These are phyloP conservation scores for Caenorhabditis doughertyi DNA, from an alignment of 2,888 invertebrate genomes.

Conservation along the genomic window DNA sequence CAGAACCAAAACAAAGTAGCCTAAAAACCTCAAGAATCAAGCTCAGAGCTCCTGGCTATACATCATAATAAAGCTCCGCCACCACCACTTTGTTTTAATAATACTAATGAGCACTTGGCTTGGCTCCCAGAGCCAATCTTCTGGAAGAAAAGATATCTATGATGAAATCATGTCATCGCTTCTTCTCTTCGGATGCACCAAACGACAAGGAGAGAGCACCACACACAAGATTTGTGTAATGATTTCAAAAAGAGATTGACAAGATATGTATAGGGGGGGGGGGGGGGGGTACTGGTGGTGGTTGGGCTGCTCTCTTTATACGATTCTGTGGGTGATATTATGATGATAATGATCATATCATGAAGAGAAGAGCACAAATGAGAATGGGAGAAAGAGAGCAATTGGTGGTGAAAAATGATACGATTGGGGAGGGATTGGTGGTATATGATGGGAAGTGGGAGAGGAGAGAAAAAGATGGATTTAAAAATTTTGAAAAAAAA, in stretches of 20 bases:
- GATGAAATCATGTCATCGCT: slow-evolving; percentile 27
- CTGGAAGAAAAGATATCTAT: slow-evolving; percentile 8
- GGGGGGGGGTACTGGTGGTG: not conserved
- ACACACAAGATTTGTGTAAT: slow-evolving; percentile 13
- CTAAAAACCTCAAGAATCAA: too few relatives aligned
- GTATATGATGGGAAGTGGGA: too few relatives aligned
- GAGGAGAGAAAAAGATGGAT: too few relatives aligned
- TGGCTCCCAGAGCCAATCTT: not conserved
- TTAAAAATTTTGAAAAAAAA: too few relatives aligned
- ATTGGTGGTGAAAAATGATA: too few relatives aligned
- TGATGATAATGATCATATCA: slow-evolving; percentile 15
- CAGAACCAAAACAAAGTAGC: too few relatives aligned
- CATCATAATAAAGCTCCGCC: too few relatives aligned
- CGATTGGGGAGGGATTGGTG: too few relatives aligned
- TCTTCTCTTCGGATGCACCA: not conserved
- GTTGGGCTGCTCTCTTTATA: too few relatives aligned
- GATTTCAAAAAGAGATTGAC: slow-evolving; percentile 42
- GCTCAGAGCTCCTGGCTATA: too few relatives aligned
- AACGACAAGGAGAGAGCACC: not conserved
- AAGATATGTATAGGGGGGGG: not conserved
- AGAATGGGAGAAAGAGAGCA: not conserved
- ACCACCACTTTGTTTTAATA: not conserved
- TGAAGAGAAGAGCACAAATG: not conserved
- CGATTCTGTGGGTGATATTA: slow-evolving; percentile 43
- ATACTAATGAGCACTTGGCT: not conserved